Evolutionary conservation across 35 echinoderm and acorn worm species (phyloP), one percentile per base, ranked within the genome.

Genomic region (Chiridota heheva): DNA sequence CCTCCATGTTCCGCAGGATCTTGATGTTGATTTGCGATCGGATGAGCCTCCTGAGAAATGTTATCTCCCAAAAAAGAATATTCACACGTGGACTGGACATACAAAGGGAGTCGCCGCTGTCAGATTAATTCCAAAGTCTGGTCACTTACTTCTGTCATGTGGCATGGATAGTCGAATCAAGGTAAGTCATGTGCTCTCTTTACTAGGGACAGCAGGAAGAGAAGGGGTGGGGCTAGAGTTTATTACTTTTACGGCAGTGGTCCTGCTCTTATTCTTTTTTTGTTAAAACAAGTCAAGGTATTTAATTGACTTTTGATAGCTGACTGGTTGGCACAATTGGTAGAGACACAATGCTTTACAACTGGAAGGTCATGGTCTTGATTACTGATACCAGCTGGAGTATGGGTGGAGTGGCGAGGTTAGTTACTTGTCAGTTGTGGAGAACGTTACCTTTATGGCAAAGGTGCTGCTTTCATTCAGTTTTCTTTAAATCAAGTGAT

Each of bases 141-240:
- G 95, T 18, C 95, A 98, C 58, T 57, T 98, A 38, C 30, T 98
- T 32, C 51, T 98, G 30, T 98, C 95, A 48, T 92, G 95, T 70
- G 95, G 95, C 0, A 98, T 98, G 95, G 95, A 98, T 45, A 88
- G 77, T 76, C 91, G 89, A 56, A 89, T 98, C 30, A 98, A 98
- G 89, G 95, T 97, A 31, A 44, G 73, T 78, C 37, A 48, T 12
- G 8, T 36, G 7, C n/a, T 51, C 47, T 22, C n/a, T n/a, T n/a
- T n/a, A n/a, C n/a, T n/a, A n/a, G n/a, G n/a, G n/a, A n/a, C n/a
- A n/a, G n/a, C n/a, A n/a, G n/a, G n/a, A n/a, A n/a, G n/a, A n/a
- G n/a, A n/a, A n/a, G n/a, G n/a, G n/a, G n/a, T n/a, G n/a, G n/a
- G n/a, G n/a, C n/a, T n/a, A n/a, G n/a, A 51, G 10, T 51, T 51